Percentiles rank a stretch among this genome's conserved stretches.
These are phyloP conservation scores for Urophycis tenuis DNA, from an alignment of 2,797 vertebrate species.

Conservation along the genomic window DNA sequence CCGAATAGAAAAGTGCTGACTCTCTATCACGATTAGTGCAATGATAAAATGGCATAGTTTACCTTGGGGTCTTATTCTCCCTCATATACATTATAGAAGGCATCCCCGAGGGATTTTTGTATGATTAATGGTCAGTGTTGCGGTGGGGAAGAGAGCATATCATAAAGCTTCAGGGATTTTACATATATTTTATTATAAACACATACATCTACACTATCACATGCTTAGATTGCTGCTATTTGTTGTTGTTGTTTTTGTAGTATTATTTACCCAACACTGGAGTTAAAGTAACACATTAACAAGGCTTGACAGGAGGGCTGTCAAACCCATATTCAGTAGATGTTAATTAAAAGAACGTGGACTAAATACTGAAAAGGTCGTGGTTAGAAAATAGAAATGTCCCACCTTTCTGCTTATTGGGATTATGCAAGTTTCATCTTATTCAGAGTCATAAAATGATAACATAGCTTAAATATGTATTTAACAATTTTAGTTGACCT, in stretches of 20 bases:
- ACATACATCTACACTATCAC: neutral
- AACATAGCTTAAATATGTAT: neutral
- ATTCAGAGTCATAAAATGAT: neutral
- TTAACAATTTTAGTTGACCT: neutral
- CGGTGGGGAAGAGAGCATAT: neutral
- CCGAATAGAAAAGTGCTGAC: slow-evolving; percentile 38
- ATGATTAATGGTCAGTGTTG: neutral
- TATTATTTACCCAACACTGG: neutral
- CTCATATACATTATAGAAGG: slow-evolving; percentile 41
- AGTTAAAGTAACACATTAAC: neutral
- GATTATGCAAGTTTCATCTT: neutral
- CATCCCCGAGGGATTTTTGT: neutral
- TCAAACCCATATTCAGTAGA: too few species aligned
- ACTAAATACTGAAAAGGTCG: too few species aligned
- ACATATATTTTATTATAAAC: neutral
- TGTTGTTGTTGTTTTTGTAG: too few species aligned
- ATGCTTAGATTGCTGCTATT: neutral
- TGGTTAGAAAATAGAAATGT: too few species aligned
- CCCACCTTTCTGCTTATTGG: too few species aligned
- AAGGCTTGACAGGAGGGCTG: too few species aligned
- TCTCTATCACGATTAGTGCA: slow-evolving; percentile 43
- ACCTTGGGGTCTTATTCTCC: slow-evolving; percentile 39
- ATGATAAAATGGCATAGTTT: slow-evolving; percentile 41
- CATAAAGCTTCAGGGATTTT: neutral
- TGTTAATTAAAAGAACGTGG: too few species aligned